These are phyloP conservation scores for Sebastes matsubarae DNA, from an alignment of 2,797 vertebrate species.

Conservation along the genomic window DNA sequence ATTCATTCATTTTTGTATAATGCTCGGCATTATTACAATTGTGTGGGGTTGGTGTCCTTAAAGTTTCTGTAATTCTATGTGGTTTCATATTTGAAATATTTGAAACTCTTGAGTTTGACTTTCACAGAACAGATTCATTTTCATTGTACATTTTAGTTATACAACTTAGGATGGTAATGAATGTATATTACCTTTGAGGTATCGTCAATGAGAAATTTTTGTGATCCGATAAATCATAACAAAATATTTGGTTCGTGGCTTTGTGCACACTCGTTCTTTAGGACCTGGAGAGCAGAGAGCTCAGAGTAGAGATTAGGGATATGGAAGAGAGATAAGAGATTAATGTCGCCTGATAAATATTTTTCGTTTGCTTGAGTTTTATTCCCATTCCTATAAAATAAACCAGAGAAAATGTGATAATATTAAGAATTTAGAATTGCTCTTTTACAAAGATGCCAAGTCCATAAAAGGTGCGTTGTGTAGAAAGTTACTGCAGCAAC, in stretches of 20 bases:
- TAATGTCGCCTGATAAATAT: conserved; percentile 18
- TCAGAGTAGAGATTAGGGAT: conserved; percentile 6
- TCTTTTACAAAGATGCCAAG: neutral
- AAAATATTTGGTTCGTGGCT: neutral
- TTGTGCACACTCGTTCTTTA: neutral
- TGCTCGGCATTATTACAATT: neutral
- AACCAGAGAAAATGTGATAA: conserved; percentile 1
- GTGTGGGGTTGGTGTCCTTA: neutral
- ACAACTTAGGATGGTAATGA: neutral
- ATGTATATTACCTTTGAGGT: neutral
- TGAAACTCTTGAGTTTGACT: neutral
- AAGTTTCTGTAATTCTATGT: neutral
- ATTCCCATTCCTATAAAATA: conserved; percentile 10
- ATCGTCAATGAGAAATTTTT: neutral
- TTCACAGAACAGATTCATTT: neutral
- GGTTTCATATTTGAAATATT: neutral
- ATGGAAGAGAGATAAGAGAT: conserved; percentile 5
- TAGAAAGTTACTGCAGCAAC: neutral
- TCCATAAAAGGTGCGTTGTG: neutral
- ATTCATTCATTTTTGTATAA: neutral
- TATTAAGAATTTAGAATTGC: neutral
- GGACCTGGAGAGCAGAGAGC: neutral
- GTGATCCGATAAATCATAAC: neutral
- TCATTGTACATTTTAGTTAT: neutral
- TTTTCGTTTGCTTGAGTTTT: neutral